A percentile compares a stretch with the other conserved stretches of the same genome.
Evolutionary conservation across 2,888 invertebrate genomes (phyloP).

Genomic region (Drosophila flavopinicola): DNA sequence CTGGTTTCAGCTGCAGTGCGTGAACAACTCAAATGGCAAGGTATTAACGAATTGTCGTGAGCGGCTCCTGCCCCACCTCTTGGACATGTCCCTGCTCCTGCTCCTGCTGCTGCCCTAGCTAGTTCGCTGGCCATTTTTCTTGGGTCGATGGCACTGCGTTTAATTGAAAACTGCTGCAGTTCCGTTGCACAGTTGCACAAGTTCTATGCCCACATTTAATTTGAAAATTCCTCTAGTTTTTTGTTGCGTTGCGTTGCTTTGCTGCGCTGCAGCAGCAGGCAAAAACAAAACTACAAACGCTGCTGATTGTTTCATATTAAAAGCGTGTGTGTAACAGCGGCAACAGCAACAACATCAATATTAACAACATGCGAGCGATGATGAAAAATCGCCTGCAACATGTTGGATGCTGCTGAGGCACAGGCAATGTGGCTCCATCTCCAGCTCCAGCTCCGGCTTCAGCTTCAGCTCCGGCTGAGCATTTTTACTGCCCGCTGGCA

Average conservation of each 20-base stretch:
- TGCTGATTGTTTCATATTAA: constrained; percentile 78
- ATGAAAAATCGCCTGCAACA: constrained; percentile 83
- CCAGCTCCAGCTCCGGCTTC: constrained; percentile 24
- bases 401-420: constrained; percentile 74
- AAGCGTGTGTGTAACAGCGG: constrained; percentile 64
- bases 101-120: constrained; percentile 15
- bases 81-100: not conserved
- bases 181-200: constrained; percentile 39
- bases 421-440: constrained; percentile 22
- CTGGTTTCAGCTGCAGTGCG: constrained; percentile 67
- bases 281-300: constrained; percentile 77
- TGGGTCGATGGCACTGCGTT: constrained; percentile 72
- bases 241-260: constrained; percentile 58
- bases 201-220: constrained; percentile 69
- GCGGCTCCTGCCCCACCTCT: constrained; percentile 18
- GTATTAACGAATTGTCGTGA: constrained; percentile 81
- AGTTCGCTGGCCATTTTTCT: constrained; percentile 71
- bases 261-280: no score
- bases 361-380: constrained; percentile 76
- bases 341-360: constrained; percentile 53
- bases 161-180: constrained; percentile 83
- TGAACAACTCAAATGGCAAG: constrained; percentile 81
- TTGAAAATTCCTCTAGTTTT: constrained; percentile 67
- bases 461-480: constrained; percentile 27
- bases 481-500: constrained; percentile 69